These are phyloP conservation scores for Balearica regulorum DNA, from an alignment of 2,797 vertebrate genomes.

Conservation along the genomic window DNA sequence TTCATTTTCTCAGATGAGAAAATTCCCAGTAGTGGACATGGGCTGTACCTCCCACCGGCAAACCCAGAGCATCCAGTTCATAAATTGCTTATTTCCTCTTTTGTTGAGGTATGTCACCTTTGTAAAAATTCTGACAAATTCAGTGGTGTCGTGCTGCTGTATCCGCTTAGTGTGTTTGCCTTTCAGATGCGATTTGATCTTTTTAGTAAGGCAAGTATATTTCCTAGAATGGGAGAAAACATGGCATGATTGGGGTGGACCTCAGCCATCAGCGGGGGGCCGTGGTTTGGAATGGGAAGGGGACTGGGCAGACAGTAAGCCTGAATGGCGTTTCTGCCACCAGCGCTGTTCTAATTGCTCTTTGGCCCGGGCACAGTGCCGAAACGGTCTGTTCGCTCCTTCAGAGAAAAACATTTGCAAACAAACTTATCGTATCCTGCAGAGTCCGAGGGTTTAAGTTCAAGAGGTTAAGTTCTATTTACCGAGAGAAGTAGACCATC, in stretches of 20 bases:
- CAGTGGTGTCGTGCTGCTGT: accelerated
- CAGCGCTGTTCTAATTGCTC: accelerated
- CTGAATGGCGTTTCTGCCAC: neutral
- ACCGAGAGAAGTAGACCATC: neutral
- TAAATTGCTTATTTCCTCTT: neutral
- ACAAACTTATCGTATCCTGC: neutral
- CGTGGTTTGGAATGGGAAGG: neutral
- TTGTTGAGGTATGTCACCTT: neutral
- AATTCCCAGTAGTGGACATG: neutral
- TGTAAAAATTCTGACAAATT: neutral
- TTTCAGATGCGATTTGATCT: neutral
- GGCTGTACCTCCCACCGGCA: neutral
- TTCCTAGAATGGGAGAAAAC: neutral
- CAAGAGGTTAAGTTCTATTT: slow-evolving; percentile 14
- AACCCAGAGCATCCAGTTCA: neutral
- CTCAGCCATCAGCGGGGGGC: accelerated
- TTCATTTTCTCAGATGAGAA: no score
- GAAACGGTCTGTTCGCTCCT: neutral
- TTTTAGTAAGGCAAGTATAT: neutral
- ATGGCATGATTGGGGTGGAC: neutral
- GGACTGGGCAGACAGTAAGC: neutral
- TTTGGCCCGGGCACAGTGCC: neutral
- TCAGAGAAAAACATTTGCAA: neutral
- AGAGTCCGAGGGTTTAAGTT: neutral
- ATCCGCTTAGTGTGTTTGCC: neutral